Evolutionary conservation across 2,888 invertebrate genomes (phyloP).

Genomic region (Cheilosia impressa): DNA sequence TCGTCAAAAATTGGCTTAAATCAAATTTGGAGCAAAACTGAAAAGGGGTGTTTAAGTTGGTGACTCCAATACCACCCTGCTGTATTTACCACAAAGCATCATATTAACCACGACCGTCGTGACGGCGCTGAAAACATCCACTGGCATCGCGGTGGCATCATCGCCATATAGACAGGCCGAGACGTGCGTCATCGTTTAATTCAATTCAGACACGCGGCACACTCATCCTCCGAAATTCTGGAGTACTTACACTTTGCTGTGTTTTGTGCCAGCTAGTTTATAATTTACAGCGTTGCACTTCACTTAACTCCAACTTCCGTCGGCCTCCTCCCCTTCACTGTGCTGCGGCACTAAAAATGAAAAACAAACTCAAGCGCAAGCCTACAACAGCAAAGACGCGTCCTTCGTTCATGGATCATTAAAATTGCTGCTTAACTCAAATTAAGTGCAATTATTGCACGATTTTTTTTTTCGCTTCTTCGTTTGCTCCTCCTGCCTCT

Average conservation of each 20-base stretch:
- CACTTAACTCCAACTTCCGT: conserved; percentile 63
- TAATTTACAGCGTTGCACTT: conserved; percentile 74
- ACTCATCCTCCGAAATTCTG: neutral
- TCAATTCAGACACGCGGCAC: conserved; percentile 37
- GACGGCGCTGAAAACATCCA: neutral
- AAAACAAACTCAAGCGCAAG: conserved; percentile 43
- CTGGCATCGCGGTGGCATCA: too few relatives aligned
- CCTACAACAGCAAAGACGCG: conserved; percentile 65
- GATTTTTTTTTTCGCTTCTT: conserved; percentile 47
- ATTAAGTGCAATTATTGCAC: conserved; percentile 75
- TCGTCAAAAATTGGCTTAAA: too few relatives aligned
- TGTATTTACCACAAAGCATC: neutral
- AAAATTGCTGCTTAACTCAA: conserved; percentile 76
- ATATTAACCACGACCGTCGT: neutral
- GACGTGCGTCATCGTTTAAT: conserved; percentile 57
- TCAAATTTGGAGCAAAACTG: too few relatives aligned
- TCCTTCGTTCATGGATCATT: conserved; percentile 76
- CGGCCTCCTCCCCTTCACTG: conserved; percentile 8
- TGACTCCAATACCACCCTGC: too few relatives aligned
- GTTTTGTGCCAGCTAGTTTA: conserved; percentile 58
- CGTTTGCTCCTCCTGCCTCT: conserved; percentile 48
- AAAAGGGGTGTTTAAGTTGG: too few relatives aligned
- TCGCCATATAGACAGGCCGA: neutral
- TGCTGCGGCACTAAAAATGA: conserved; percentile 22
- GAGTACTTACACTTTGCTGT: conserved; percentile 1